Evolutionary conservation across 1,140 invertebrate species (phyloP), one percentile per base, ranked within the genome.

Genomic region (Drosophila seguyi): DNA sequence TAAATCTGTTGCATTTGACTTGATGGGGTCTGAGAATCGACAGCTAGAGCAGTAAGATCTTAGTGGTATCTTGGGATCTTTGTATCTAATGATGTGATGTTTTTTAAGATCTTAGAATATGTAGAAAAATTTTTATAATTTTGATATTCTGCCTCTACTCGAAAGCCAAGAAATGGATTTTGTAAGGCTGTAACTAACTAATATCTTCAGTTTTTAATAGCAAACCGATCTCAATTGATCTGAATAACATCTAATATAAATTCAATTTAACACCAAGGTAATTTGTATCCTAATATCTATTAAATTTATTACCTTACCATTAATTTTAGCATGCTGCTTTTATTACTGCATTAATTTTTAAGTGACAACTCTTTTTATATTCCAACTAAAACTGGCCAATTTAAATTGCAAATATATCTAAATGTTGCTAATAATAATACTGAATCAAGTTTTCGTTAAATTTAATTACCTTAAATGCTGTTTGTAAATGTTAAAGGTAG

Each of bases 1-100:
- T 20, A 44, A 69, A 67, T 69, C 47, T 69, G 41, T 11, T 48
- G 27, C 25, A 69, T 27, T 68, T 48, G 18, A 31, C 10, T 48
- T 48, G 29, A 39, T 5, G 22, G 14, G 50, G 50, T 36, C 31
- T 53, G 50, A 11, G 50, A 53, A 22, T 8, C 8, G 3, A 22
- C n/a, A 16, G 20, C 3, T 22, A 16, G 4, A 16, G 18, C 29
- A 20, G 11, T 8, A 16, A 34, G 29, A 52, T 34, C 14, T 3
- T 0, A 18, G 2, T 13, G 13, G 6, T 14, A 8, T 34, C 11
- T 20, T 0, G 6, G 14, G n/a, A 18, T 50, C 4, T 31, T n/a
- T 48, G n/a, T 11, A 48, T 0, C n/a, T 13, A 7, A 31, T 18
- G 4, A 3, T 4, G 0, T 18, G 11, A 6, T 18, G 4, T 31